These are phyloP conservation scores for Proctacanthus coquilletti DNA, from an alignment of 1,140 invertebrate genomes.

Conservation along the genomic window DNA sequence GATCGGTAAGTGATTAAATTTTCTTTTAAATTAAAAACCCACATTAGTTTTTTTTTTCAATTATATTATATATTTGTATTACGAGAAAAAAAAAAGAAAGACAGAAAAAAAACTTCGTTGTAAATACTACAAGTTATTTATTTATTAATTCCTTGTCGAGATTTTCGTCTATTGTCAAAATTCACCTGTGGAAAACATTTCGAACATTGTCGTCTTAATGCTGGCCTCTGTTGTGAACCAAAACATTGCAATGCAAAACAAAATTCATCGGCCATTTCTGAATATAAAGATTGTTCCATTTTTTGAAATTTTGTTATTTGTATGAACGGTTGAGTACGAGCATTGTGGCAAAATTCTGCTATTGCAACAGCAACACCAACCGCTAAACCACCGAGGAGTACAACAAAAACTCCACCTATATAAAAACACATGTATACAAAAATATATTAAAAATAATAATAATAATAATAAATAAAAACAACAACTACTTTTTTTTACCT, in stretches of 20 bases:
- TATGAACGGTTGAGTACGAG: constrained; percentile 32
- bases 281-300: constrained; percentile 65
- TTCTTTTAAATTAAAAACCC: too few relatives aligned
- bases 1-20: too few relatives aligned
- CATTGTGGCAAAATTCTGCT: constrained; percentile 84
- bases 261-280: constrained; percentile 57
- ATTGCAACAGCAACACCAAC: constrained; percentile 79
- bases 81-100: too few relatives aligned
- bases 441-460: constrained; percentile 1
- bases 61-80: too few relatives aligned
- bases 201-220: constrained; percentile 51
- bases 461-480: not conserved
- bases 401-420: constrained; percentile 87
- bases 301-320: constrained; percentile 21
- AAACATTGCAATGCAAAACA: constrained; percentile 76
- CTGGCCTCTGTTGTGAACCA: constrained; percentile 56
- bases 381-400: constrained; percentile 76
- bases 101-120: too few relatives aligned
- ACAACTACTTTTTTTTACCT: constrained; percentile 9
- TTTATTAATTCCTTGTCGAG: too few relatives aligned
- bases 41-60: too few relatives aligned
- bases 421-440: too few relatives aligned
- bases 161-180: too few relatives aligned
- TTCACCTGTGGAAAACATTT: constrained; percentile 41
- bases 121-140: too few relatives aligned